Percentiles rank a stretch among this genome's conserved stretches.
These are phyloP conservation scores for Oscheius sp. DNA, from an alignment of 1,140 invertebrate genomes.

Conservation along the genomic window DNA sequence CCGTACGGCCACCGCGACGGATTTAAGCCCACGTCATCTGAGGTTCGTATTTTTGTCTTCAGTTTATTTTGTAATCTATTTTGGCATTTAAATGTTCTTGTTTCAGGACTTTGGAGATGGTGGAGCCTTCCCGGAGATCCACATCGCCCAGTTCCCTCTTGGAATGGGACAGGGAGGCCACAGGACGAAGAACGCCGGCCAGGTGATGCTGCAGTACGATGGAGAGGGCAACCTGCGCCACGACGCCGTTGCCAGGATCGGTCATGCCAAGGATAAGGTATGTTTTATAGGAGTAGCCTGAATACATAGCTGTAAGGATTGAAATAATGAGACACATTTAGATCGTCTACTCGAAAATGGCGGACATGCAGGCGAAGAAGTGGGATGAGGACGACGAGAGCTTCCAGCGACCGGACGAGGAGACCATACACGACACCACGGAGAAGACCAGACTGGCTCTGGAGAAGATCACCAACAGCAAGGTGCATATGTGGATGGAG, in stretches of 20 bases:
- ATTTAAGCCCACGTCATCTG: slow-evolving; percentile 82
- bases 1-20: slow-evolving; percentile 91
- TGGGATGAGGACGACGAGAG: slow-evolving; percentile 80
- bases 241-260: slow-evolving; percentile 88
- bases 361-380: slow-evolving; percentile 81
- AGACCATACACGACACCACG: slow-evolving; percentile 78
- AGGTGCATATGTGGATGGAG: too few species aligned
- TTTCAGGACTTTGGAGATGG: slow-evolving; percentile 82
- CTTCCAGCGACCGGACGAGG: slow-evolving; percentile 76
- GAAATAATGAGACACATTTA: slow-evolving; percentile 62
- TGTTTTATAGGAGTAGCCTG: slow-evolving; percentile 10
- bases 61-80: not conserved
- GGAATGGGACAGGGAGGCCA: slow-evolving; percentile 67
- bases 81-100: not conserved
- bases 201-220: slow-evolving; percentile 88
- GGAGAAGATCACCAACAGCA: slow-evolving; percentile 57
- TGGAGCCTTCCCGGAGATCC: slow-evolving; percentile 96
- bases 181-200: slow-evolving; percentile 64
- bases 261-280: slow-evolving; percentile 90
- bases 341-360: slow-evolving; percentile 91
- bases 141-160: slow-evolving; percentile 91
- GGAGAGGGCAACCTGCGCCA: slow-evolving; percentile 86
- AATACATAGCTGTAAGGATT: not conserved
- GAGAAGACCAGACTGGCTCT: slow-evolving; percentile 68
- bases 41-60: slow-evolving; percentile 68